Conservation (phyloP, 1,140 invertebrate species). For the Oncopodura yosiiana region DNA sequence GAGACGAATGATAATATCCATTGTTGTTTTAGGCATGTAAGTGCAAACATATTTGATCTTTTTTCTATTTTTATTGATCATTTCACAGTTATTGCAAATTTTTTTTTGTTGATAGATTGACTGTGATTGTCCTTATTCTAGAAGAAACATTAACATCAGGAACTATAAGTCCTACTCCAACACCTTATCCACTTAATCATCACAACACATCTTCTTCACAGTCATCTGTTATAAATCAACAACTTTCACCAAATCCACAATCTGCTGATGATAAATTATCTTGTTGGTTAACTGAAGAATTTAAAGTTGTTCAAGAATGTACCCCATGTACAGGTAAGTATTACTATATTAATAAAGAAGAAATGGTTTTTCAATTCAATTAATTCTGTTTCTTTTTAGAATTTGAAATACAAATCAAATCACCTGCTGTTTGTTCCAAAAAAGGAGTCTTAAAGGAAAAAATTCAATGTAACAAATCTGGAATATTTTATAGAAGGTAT, state of each 20-base stretch:
- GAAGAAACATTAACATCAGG: conserved; percentile 42
- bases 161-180: conserved; percentile 11
- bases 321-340: conserved; percentile 60
- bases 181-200: conserved; percentile 3
- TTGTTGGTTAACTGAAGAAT: conserved; percentile 59
- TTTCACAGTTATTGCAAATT: neutral
- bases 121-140: conserved; percentile 62
- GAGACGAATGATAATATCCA: conserved; percentile 31
- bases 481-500: conserved; percentile 57
- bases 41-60: conserved; percentile 1
- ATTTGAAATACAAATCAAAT: conserved; percentile 62
- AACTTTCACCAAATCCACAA: neutral
- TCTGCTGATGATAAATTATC: conserved; percentile 5
- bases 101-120: conserved; percentile 45
- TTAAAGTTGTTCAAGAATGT: conserved; percentile 59
- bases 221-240: neutral
- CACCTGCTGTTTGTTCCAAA: conserved; percentile 55
- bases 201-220: neutral
- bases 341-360: too few relatives aligned
- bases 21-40: conserved; percentile 32
- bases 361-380: conserved; percentile 14
- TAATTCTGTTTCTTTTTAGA: conserved; percentile 39
- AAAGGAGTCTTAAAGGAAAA: conserved; percentile 62
- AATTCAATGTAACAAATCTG: conserved; percentile 56
- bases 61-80: neutral